Percentiles rank a stretch among this genome's conserved stretches.
Conservation (phyloP, 2,113 vertebrate species). For the Bucco capensis region DNA sequence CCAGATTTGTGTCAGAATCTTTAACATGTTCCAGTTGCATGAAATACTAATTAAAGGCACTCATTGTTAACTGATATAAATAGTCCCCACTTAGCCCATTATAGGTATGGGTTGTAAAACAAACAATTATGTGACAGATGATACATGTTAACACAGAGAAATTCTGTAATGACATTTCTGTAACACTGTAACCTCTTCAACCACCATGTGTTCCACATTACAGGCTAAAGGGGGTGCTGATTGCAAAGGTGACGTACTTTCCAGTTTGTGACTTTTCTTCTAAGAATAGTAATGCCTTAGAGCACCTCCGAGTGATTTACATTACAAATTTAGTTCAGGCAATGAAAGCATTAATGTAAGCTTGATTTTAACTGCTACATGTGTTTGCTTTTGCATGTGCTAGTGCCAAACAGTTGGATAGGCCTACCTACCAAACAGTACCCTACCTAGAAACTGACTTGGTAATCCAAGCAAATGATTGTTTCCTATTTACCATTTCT, state of each 20-base stretch:
- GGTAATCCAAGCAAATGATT: not conserved
- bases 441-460: not conserved
- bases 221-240: constrained; percentile 70
- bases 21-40: constrained; percentile 79
- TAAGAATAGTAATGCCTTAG: constrained; percentile 68
- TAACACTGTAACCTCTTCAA: constrained; percentile 73
- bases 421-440: not conserved
- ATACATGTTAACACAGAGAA: constrained; percentile 75
- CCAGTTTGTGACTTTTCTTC: constrained; percentile 60
- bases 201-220: constrained; percentile 77
- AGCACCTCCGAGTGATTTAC: constrained; percentile 61
- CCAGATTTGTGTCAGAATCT: constrained; percentile 80
- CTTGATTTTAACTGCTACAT: constrained; percentile 41
- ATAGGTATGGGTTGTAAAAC: constrained; percentile 75
- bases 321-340: constrained; percentile 58
- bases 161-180: constrained; percentile 75
- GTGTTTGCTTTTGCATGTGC: not conserved
- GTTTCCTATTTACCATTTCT: not conserved
- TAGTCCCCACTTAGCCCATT: constrained; percentile 75
- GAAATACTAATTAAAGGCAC: constrained; percentile 81
- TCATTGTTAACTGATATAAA: constrained; percentile 79
- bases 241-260: constrained; percentile 68
- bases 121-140: constrained; percentile 80
- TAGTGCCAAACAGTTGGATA: not conserved
- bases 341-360: constrained; percentile 58